phyloP scores from a whole-genome alignment of 1,140 invertebrate genomes.

The Lerema accius region DNA sequence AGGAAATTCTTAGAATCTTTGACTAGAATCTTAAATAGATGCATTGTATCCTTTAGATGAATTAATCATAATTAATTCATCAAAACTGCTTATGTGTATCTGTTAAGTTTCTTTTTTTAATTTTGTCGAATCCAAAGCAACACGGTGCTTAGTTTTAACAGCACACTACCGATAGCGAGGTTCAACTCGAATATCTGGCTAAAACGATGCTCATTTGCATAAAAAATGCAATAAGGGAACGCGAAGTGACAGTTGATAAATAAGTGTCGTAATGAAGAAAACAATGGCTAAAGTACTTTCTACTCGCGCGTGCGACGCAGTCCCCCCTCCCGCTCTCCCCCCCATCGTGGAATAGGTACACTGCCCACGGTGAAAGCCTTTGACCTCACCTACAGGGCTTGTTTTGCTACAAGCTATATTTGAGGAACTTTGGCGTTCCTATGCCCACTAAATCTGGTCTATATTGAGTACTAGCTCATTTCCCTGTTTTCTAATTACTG shows the following conservation, averaged over 20 bases:
- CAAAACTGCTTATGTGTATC: no score
- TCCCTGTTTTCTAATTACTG: no score
- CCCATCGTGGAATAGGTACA: conserved; percentile 43
- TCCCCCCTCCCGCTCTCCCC: conserved; percentile 45
- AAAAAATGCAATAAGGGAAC: conserved; percentile 68
- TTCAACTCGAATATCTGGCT: conserved; percentile 30
- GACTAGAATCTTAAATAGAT: no score
- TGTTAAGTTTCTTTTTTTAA: no score
- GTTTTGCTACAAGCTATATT: conserved; percentile 51
- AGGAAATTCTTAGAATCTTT: no score
- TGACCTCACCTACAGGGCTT: conserved; percentile 67
- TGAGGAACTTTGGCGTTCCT: conserved; percentile 46
- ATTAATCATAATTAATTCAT: no score
- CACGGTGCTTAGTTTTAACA: conserved; percentile 20
- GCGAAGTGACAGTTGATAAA: conserved; percentile 67
- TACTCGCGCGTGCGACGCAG: conserved; percentile 63
- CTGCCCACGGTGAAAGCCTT: conserved; percentile 74
- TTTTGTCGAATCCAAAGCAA: neutral
- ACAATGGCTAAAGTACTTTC: conserved; percentile 74
- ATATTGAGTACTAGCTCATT: conserved; percentile 3
- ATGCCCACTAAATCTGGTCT: conserved; percentile 8
- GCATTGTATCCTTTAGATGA: no score
- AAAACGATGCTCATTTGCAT: conserved; percentile 60
- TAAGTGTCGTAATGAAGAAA: conserved; percentile 78
- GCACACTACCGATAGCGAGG: conserved; percentile 24